Evolutionary conservation across 2,113 vertebrate species (phyloP).

Genomic region (Sialia sialis): DNA sequence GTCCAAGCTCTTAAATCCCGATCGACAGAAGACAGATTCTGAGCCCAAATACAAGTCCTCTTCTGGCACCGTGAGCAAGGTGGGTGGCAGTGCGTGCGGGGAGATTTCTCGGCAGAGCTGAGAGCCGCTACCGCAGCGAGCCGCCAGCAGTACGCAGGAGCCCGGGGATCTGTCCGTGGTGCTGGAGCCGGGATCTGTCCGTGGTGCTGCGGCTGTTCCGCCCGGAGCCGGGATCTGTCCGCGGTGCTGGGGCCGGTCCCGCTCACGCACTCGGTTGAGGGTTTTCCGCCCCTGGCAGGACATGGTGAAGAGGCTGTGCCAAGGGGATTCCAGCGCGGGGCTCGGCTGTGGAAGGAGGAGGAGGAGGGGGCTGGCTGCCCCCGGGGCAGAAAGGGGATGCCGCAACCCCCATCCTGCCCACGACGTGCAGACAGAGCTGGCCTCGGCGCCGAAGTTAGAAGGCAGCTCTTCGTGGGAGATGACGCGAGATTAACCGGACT

Average conservation of each 20-base stretch:
- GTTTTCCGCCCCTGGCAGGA: background rate
- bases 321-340: background rate
- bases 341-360: background rate
- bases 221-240: background rate
- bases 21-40: background rate
- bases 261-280: background rate
- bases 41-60: background rate
- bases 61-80: background rate
- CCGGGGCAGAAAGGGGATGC: background rate
- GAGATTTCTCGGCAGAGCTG: background rate
- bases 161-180: background rate
- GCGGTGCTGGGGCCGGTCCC: background rate
- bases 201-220: fast-evolving
- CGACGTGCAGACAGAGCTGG: background rate
- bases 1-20: background rate
- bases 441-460: background rate
- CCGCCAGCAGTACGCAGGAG: background rate
- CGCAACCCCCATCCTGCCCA: background rate
- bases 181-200: background rate
- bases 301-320: background rate
- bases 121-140: background rate
- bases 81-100: background rate
- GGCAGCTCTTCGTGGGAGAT: background rate
- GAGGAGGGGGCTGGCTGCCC: slow-evolving; percentile 1
- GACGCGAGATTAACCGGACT: background rate